These are phyloP conservation scores for Brachionus rubens DNA, from an alignment of 1,140 invertebrate genomes.

Conservation along the genomic window DNA sequence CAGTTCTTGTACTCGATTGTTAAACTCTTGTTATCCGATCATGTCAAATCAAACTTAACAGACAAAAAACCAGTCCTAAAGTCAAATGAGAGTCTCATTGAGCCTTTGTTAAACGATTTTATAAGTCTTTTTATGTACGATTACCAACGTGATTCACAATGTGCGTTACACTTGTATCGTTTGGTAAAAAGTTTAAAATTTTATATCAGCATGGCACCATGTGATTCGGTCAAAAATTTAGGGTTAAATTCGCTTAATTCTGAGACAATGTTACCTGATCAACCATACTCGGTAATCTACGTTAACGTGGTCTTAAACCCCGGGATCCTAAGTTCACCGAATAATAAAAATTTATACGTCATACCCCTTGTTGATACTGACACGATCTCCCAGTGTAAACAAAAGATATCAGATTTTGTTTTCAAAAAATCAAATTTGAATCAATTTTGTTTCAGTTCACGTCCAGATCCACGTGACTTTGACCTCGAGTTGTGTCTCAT, in stretches of 20 bases:
- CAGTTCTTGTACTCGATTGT: slow-evolving; percentile 22
- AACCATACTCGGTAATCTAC: not conserved
- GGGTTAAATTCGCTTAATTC: not conserved
- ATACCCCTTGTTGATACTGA: not conserved
- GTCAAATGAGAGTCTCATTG: not conserved
- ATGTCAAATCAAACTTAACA: not conserved
- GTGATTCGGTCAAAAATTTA: slow-evolving; percentile 4
- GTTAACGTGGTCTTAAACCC: slow-evolving; percentile 3
- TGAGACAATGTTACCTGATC: not conserved
- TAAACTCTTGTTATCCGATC: not conserved
- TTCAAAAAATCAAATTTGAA: not conserved
- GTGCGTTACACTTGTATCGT: not conserved
- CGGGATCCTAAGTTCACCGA: not conserved
- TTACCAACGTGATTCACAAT: slow-evolving; percentile 33
- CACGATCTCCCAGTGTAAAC: not conserved
- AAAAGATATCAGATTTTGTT: slow-evolving; percentile 11
- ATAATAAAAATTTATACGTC: not conserved
- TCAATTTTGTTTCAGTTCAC: not conserved
- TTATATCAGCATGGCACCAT: not conserved
- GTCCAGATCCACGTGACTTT: not conserved
- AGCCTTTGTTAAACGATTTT: not conserved
- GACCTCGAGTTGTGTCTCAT: slow-evolving; percentile 21
- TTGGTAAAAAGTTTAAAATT: not conserved
- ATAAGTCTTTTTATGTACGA: slow-evolving; percentile 43
- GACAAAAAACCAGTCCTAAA: not conserved